Evolutionary conservation across 1,140 invertebrate species (phyloP).

Genomic region (Gonatopus flavifemur): DNA sequence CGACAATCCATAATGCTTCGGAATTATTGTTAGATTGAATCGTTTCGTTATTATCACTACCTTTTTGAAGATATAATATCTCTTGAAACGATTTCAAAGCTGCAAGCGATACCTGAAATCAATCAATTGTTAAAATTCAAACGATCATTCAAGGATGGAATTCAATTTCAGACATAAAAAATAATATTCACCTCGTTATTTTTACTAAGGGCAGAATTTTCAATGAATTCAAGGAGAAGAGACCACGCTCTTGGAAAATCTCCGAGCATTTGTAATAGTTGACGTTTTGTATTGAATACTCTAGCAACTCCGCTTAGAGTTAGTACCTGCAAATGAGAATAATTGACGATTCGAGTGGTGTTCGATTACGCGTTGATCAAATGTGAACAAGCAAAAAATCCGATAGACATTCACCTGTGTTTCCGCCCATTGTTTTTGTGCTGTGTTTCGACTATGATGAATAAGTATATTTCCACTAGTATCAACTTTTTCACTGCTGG

Average conservation of each 20-base stretch:
- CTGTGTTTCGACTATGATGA: conserved; percentile 97
- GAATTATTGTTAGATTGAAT: conserved; percentile 56
- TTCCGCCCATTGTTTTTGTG: conserved; percentile 99
- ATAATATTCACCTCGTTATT: conserved; percentile 78
- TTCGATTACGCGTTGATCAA: too few species aligned
- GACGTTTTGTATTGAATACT: conserved; percentile 88
- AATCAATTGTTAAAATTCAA: neutral
- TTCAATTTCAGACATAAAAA: neutral
- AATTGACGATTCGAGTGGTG: too few species aligned
- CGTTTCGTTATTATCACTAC: conserved; percentile 45
- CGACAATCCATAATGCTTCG: conserved; percentile 73
- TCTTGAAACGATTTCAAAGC: conserved; percentile 96
- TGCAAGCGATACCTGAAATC: conserved; percentile 76
- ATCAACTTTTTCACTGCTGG: conserved; percentile 92
- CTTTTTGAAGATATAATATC: conserved; percentile 72
- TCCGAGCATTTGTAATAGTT: conserved; percentile 78
- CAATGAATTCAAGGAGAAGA: conserved; percentile 89
- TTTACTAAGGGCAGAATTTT: conserved; percentile 85
- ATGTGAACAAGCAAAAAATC: too few species aligned
- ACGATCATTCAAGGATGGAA: neutral
- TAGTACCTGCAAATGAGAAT: conserved; percentile 66
- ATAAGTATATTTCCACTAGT: conserved; percentile 93
- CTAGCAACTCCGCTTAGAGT: conserved; percentile 74
- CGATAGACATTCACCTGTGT: conserved; percentile 72
- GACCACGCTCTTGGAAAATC: conserved; percentile 94